Percentiles rank a stretch among this genome's conserved stretches.
phyloP scores from a whole-genome alignment of 2,797 vertebrate genomes.

The Lepilemur ruficaudatus region DNA sequence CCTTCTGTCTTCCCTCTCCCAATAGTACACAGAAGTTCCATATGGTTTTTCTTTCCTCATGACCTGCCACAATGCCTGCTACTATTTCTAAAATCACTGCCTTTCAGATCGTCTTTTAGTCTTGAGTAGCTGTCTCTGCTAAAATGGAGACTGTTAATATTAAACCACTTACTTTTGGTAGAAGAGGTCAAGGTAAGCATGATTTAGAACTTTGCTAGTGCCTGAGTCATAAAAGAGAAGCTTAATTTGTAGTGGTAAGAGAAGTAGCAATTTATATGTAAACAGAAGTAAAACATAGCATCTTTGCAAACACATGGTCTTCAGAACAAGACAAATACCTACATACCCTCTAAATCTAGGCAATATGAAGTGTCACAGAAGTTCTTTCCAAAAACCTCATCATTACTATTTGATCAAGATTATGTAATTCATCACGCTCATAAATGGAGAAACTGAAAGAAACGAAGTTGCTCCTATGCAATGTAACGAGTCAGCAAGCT shows the following conservation, averaged over 20 bases:
- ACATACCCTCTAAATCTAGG: not conserved
- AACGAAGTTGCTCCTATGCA: not conserved
- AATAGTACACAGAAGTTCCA: not conserved
- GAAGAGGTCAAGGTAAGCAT: conserved; percentile 27
- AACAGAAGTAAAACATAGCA: not conserved
- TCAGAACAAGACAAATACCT: not conserved
- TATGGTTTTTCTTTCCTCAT: conserved; percentile 12
- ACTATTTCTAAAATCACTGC: conserved; percentile 32
- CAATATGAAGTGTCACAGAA: not conserved
- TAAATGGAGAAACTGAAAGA: not conserved
- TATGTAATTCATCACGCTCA: not conserved
- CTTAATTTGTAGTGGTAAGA: not conserved
- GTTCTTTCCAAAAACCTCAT: not conserved
- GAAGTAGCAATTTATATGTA: not conserved
- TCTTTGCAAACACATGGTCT: conserved; percentile 4
- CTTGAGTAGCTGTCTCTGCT: not conserved
- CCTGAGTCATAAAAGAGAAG: not conserved
- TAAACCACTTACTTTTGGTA: conserved; percentile 42
- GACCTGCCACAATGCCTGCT: not conserved
- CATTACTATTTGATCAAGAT: not conserved
- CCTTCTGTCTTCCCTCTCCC: not conserved
- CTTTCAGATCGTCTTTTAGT: conserved; percentile 6
- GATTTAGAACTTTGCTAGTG: not conserved
- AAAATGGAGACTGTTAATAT: not conserved
- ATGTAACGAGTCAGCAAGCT: not conserved